These are phyloP conservation scores for Nesoenas mayeri DNA, from an alignment of 2,113 vertebrate species.

Conservation along the genomic window DNA sequence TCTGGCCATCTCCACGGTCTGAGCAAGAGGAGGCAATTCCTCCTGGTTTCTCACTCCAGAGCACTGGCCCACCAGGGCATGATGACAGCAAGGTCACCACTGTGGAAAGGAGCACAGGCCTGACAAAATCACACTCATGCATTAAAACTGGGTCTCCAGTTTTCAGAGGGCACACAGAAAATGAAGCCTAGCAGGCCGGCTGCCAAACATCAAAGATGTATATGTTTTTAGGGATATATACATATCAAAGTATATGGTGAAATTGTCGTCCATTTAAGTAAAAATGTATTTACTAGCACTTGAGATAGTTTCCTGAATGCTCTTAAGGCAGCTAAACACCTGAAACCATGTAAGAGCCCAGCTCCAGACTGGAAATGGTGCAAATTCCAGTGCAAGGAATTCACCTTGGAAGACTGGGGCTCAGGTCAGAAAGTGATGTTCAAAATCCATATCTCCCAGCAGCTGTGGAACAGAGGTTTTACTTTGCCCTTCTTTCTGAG, in stretches of 20 bases:
- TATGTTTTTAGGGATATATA: not conserved
- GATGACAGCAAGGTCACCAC: accelerated
- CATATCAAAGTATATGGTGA: not conserved
- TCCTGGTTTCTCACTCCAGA: not conserved
- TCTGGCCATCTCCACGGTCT: not conserved
- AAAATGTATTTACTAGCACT: not conserved
- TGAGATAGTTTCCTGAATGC: not conserved
- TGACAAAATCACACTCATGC: accelerated
- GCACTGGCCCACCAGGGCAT: accelerated
- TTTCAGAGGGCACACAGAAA: not conserved
- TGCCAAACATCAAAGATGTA: not conserved
- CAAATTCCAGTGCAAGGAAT: not conserved
- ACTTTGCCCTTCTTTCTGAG: not conserved
- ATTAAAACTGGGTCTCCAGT: not conserved
- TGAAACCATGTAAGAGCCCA: not conserved
- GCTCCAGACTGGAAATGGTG: not conserved
- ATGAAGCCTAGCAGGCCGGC: not conserved
- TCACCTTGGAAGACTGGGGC: not conserved
- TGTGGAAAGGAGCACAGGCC: not conserved
- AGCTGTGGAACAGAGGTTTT: not conserved
- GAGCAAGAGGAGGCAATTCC: not conserved
- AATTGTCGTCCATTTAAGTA: not conserved
- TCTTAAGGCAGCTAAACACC: not conserved
- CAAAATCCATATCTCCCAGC: accelerated
- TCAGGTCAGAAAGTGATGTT: not conserved